phyloP scores from a whole-genome alignment of 92 coral and sea anemone species.

The Chrysogorgia sp. region DNA sequence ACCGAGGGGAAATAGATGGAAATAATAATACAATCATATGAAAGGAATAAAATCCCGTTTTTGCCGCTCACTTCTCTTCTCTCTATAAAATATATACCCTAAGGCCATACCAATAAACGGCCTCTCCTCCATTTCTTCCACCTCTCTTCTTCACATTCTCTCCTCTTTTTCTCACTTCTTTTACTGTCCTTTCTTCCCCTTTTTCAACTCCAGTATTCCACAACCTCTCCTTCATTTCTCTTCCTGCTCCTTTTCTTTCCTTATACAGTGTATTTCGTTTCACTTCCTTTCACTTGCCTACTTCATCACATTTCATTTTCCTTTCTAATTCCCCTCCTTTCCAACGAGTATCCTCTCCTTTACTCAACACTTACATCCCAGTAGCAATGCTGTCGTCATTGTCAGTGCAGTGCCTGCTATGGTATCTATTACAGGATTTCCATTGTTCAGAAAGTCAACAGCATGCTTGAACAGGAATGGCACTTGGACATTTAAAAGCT shows the following conservation, averaged over 20 bases:
- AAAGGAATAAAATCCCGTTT: neutral
- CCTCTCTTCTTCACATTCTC: neutral
- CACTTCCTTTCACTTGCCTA: neutral
- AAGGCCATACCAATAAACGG: too few relatives aligned
- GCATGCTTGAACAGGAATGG: constrained; percentile 95
- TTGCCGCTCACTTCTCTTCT: neutral
- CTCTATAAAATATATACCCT: too few relatives aligned
- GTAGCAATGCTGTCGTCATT: constrained; percentile 75
- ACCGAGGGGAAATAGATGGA: neutral
- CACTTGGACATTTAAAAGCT: constrained; percentile 92
- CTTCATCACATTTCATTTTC: neutral
- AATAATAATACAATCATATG: neutral
- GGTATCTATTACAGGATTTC: constrained; percentile 68
- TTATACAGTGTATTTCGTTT: too few relatives aligned
- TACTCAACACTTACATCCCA: constrained; percentile 78
- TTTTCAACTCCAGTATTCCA: too few relatives aligned
- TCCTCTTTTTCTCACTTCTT: neutral
- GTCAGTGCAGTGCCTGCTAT: constrained; percentile 75
- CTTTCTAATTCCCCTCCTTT: neutral
- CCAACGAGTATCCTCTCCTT: neutral
- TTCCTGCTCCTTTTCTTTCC: neutral
- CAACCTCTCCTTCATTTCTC: neutral
- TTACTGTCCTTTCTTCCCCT: neutral
- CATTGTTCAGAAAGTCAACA: constrained; percentile 83
- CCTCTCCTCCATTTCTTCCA: neutral